Conservation (phyloP, 2,113 vertebrate species). For the Hydropotes inermis region DNA sequence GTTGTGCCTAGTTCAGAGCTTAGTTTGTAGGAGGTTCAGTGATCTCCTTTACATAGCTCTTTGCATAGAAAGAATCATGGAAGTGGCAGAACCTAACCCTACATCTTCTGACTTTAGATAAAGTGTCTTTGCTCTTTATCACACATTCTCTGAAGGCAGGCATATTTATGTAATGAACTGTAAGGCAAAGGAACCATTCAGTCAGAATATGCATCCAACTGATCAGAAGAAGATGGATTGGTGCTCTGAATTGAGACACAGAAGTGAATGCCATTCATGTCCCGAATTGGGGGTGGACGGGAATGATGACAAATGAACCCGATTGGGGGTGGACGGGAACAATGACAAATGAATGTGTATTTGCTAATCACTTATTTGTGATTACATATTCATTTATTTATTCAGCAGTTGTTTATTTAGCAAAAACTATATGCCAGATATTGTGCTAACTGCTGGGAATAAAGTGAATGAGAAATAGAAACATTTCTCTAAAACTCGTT, state of each 20-base stretch:
- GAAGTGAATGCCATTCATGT: not conserved
- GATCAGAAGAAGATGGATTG: not conserved
- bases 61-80: not conserved
- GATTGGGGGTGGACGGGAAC: not conserved
- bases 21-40: not conserved
- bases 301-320: not conserved
- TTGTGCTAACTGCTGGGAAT: slow-evolving; percentile 50
- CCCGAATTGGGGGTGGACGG: not conserved
- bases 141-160: not conserved
- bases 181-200: not conserved
- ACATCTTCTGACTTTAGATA: not conserved
- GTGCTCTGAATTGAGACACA: not conserved
- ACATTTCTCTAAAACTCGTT: slow-evolving; percentile 64
- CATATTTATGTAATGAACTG: not conserved
- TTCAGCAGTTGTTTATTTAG: slow-evolving; percentile 53
- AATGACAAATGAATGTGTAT: not conserved
- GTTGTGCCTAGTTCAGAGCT: not conserved
- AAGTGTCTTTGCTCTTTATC: not conserved
- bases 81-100: too few species aligned
- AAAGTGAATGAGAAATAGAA: slow-evolving; percentile 56
- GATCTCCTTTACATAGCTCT: not conserved
- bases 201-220: not conserved
- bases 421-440: slow-evolving; percentile 23
- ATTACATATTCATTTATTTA: slow-evolving; percentile 30
- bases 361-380: slow-evolving; percentile 32